Percentiles rank a stretch among this genome's conserved stretches.
phyloP scores from a whole-genome alignment of 2,113 vertebrate species.

The Brachypodius melanocephalos region DNA sequence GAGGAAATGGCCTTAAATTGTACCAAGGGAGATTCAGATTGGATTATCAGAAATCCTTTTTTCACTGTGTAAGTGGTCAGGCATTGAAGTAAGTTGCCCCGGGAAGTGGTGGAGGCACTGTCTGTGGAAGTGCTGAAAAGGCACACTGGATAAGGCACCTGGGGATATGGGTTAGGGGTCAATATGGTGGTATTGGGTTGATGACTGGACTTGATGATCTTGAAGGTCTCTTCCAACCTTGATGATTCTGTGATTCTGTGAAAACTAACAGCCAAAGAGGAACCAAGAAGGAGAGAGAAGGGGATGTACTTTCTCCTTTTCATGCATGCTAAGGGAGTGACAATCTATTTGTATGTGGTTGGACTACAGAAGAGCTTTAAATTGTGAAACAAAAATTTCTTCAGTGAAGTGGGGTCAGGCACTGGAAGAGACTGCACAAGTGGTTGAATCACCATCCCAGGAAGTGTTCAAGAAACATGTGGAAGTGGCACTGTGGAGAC shows the following conservation, averaged over 20 bases:
- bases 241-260: not conserved
- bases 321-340: not conserved
- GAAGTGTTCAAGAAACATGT: not conserved
- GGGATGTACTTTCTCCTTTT: not conserved
- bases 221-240: not conserved
- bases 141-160: too few relatives aligned
- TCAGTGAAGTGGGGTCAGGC: not conserved
- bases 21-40: not conserved
- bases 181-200: not conserved
- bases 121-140: not conserved
- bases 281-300: not conserved
- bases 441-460: not conserved
- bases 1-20: not conserved
- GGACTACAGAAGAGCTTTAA: not conserved
- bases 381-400: not conserved
- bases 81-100: not conserved
- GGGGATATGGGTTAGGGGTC: not conserved
- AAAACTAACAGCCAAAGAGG: not conserved
- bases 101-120: not conserved
- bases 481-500: not conserved
- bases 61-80: not conserved
- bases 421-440: not conserved
- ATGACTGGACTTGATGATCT: not conserved
- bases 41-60: not conserved
- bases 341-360: not conserved